Conservation (phyloP, 53 echinoderm and acorn worm species). For the Hippasteria phrygiana region DNA sequence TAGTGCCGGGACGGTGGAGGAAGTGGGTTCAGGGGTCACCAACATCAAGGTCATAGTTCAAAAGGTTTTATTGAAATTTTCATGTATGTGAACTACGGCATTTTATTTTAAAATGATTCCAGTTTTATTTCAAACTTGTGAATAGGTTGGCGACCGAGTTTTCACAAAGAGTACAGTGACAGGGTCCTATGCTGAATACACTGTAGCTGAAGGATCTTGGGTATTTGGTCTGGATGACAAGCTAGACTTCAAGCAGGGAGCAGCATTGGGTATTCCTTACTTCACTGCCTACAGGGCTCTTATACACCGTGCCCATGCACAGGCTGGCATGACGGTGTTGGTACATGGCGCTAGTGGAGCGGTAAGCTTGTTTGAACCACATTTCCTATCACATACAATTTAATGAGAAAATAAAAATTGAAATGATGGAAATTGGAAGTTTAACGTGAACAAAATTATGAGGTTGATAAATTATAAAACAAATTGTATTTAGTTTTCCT, state of each 20-base stretch:
- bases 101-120: background rate
- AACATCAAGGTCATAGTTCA: constrained; percentile 74
- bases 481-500: too few species aligned
- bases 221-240: constrained; percentile 67
- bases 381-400: too few species aligned
- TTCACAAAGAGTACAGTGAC: constrained; percentile 58
- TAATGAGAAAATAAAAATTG: too few species aligned
- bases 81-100: too few species aligned
- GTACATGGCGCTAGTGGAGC: constrained; percentile 96
- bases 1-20: constrained; percentile 85
- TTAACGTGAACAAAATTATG: too few species aligned
- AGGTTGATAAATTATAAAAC: too few species aligned
- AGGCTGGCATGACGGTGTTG: constrained; percentile 80
- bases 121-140: background rate
- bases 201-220: constrained; percentile 65
- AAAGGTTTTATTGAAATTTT: too few species aligned
- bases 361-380: too few species aligned
- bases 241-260: constrained; percentile 92
- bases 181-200: constrained; percentile 90
- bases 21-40: constrained; percentile 80
- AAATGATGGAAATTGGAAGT: too few species aligned
- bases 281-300: constrained; percentile 94
- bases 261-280: constrained; percentile 89
- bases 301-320: constrained; percentile 73
- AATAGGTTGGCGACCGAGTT: constrained; percentile 87